Evolutionary conservation across 2,888 invertebrate genomes (phyloP).

Genomic region (Plemyria rubiginata): DNA sequence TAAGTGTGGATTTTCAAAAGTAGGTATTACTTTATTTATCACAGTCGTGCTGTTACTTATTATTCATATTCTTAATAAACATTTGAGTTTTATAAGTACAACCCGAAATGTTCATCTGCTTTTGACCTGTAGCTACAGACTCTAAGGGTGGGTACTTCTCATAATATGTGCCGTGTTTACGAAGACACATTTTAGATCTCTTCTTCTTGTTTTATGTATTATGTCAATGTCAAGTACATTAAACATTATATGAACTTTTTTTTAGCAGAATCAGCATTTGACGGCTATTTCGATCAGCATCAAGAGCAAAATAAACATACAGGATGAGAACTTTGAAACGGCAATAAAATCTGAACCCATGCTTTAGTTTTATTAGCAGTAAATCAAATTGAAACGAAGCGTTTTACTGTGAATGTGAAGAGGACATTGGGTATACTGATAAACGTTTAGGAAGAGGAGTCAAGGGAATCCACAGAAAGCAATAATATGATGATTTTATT

Average conservation of each 20-base stretch:
- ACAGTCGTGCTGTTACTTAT: too few species aligned
- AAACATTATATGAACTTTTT: slow-evolving; percentile 4
- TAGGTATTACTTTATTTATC: too few species aligned
- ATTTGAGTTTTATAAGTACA: too few species aligned
- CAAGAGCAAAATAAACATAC: slow-evolving; percentile 28
- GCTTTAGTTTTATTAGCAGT: slow-evolving; percentile 40
- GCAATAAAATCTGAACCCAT: slow-evolving; percentile 36
- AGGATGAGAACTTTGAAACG: slow-evolving; percentile 36
- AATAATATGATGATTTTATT: background rate
- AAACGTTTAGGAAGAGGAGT: slow-evolving; percentile 10
- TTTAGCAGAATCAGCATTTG: slow-evolving; percentile 6
- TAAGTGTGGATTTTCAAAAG: too few species aligned
- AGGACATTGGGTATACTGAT: slow-evolving; percentile 8
- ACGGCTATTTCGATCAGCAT: slow-evolving; percentile 15
- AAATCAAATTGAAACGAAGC: slow-evolving; percentile 33
- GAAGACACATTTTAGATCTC: too few species aligned
- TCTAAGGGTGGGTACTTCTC: too few species aligned
- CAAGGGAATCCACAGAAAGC: slow-evolving; percentile 14
- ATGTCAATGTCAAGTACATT: background rate
- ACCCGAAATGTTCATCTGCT: too few species aligned
- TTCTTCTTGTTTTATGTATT: background rate
- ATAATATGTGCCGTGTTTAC: too few species aligned
- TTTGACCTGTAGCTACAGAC: background rate
- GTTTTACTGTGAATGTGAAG: slow-evolving; percentile 11
- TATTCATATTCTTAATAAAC: too few species aligned